These are phyloP conservation scores for Spodoptera picta DNA, from an alignment of 2,888 invertebrate genomes.

Conservation along the genomic window DNA sequence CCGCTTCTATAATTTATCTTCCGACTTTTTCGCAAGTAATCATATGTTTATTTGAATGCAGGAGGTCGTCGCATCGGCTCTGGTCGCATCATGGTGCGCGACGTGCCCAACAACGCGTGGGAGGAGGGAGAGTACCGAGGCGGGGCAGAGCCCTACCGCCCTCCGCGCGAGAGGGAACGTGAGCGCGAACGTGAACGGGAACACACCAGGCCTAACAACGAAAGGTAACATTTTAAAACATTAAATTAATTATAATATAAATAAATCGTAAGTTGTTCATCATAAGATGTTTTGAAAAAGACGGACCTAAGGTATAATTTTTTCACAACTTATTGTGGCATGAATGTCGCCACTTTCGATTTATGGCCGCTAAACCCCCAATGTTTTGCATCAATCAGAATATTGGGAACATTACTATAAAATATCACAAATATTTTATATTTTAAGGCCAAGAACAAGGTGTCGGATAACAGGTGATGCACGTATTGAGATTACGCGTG, in stretches of 20 bases:
- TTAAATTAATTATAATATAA: too few species aligned
- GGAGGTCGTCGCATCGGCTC: conserved; percentile 93
- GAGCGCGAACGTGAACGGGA: conserved; percentile 54
- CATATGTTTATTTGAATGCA: conserved; percentile 20
- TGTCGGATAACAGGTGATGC: conserved; percentile 39
- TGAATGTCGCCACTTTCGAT: too few species aligned
- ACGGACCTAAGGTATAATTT: too few species aligned
- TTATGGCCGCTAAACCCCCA: conserved; percentile 5
- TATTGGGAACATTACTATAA: conserved; percentile 2
- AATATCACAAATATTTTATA: conserved; percentile 13
- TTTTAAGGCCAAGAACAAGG: conserved; percentile 40
- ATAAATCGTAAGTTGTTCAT: too few species aligned
- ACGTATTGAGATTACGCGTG: conserved; percentile 35
- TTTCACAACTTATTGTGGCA: too few species aligned
- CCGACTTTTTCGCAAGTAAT: too few species aligned
- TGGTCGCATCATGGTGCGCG: conserved; percentile 93
- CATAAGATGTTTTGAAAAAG: too few species aligned
- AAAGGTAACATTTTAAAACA: conserved; percentile 62
- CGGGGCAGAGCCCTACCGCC: conserved; percentile 67
- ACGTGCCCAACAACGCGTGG: conserved; percentile 76
- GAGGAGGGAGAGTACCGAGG: conserved; percentile 60
- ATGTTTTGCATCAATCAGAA: too few species aligned
- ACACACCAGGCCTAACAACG: conserved; percentile 67
- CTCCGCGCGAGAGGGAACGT: conserved; percentile 59
- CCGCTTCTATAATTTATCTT: too few species aligned